phyloP scores from a whole-genome alignment of 2,113 vertebrate species.

The Nannospalax galili region DNA sequence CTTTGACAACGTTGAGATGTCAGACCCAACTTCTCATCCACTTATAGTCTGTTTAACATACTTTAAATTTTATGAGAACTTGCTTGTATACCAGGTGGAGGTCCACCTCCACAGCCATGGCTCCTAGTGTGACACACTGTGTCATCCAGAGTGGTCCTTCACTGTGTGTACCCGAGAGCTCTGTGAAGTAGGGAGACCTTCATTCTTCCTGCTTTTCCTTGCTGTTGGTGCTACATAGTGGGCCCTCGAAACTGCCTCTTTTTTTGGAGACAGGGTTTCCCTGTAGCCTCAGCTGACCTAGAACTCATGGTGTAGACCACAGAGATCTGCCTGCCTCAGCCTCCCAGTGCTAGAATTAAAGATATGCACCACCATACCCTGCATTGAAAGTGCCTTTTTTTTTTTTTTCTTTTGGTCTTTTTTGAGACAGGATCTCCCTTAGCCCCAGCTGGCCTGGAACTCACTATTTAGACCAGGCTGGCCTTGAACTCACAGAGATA shows the following conservation, averaged over 20 bases:
- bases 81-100: not conserved
- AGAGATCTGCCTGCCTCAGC: too few relatives aligned
- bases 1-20: not conserved
- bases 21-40: not conserved
- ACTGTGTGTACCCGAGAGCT: not conserved
- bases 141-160: not conserved
- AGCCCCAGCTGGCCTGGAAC: too few relatives aligned
- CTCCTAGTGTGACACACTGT: not conserved
- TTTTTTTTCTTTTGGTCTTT: too few relatives aligned
- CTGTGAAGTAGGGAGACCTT: not conserved
- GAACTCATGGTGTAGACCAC: too few relatives aligned
- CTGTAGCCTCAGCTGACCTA: too few relatives aligned
- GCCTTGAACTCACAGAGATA: too few relatives aligned
- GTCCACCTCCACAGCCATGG: not conserved
- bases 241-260: not conserved
- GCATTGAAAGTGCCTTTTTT: not conserved
- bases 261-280: too few relatives aligned
- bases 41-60: not conserved
- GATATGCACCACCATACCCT: too few relatives aligned
- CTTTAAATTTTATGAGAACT: not conserved
- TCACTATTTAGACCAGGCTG: too few relatives aligned
- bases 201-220: not conserved
- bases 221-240: not conserved
- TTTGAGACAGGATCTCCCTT: too few relatives aligned
- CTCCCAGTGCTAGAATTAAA: too few relatives aligned